phyloP scores from a whole-genome alignment of 2,888 invertebrate genomes.

The Dicranocentrus wangi region DNA sequence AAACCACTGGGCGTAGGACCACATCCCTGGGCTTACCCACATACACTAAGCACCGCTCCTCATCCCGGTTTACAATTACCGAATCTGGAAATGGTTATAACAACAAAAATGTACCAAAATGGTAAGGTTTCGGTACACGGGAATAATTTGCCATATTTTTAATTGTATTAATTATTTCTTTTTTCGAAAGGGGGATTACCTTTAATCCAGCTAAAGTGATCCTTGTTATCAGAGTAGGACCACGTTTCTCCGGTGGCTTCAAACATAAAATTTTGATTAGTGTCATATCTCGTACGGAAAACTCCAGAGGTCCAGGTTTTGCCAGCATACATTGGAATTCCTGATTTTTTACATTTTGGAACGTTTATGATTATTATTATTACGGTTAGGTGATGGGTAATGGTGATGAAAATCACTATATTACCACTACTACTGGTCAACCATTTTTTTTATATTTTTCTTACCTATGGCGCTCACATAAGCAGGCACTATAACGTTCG shows the following conservation, averaged over 20 bases:
- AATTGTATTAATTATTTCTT: background rate
- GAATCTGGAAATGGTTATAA: background rate
- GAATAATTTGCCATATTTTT: background rate
- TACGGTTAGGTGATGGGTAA: too few relatives aligned
- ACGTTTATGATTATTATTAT: too few relatives aligned
- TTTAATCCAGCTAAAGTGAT: background rate
- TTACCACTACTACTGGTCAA: too few relatives aligned
- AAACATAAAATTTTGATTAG: background rate
- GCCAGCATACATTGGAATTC: background rate
- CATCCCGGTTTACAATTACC: background rate
- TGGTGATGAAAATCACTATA: too few relatives aligned
- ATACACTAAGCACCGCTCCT: too few relatives aligned
- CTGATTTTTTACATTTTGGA: too few relatives aligned
- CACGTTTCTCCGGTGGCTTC: slow-evolving; percentile 6
- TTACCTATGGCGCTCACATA: too few relatives aligned
- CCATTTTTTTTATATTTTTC: too few relatives aligned
- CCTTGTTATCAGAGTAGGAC: background rate
- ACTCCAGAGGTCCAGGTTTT: background rate
- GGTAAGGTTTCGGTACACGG: background rate
- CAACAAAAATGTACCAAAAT: background rate
- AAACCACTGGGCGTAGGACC: slow-evolving; percentile 3
- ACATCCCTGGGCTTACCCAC: too few relatives aligned
- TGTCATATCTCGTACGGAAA: background rate
- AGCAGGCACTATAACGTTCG: too few relatives aligned
- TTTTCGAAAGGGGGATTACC: too few relatives aligned